Percentiles rank a stretch among this genome's conserved stretches.
These are phyloP conservation scores for Amniataba percoides DNA, from an alignment of 2,797 vertebrate genomes.

Conservation along the genomic window DNA sequence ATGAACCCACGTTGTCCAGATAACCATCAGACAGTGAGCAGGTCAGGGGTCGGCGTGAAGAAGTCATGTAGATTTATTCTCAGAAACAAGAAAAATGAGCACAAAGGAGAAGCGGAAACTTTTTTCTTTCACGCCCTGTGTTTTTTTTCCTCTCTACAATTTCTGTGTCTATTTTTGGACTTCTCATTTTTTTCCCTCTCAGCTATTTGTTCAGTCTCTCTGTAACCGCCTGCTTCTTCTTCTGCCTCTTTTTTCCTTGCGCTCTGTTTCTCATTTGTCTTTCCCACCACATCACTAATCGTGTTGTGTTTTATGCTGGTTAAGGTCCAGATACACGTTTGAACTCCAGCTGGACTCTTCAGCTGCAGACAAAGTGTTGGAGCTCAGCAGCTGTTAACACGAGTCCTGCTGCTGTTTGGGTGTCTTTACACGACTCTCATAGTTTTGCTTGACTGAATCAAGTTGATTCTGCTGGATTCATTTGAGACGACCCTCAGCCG, in stretches of 20 bases:
- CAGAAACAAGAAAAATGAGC: neutral
- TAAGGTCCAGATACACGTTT: neutral
- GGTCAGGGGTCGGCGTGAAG: neutral
- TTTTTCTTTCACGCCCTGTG: neutral
- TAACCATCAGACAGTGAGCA: neutral
- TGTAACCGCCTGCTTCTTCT: neutral
- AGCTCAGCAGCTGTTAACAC: conserved; percentile 15
- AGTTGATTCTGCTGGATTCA: neutral
- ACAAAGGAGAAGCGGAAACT: neutral
- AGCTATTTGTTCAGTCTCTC: conserved; percentile 11
- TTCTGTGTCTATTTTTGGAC: conserved; percentile 28
- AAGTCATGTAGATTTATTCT: neutral
- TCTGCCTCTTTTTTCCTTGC: neutral
- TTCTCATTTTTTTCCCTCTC: conserved; percentile 9
- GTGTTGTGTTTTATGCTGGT: conserved; percentile 3
- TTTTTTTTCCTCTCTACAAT: conserved; percentile 4
- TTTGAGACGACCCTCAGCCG: too few species aligned
- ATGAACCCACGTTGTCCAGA: conserved; percentile 2
- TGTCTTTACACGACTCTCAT: neutral
- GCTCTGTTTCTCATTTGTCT: neutral
- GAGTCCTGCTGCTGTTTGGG: neutral
- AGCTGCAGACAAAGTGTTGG: conserved; percentile 8
- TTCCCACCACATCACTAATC: neutral
- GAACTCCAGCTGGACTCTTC: neutral
- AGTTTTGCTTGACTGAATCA: neutral